These are phyloP conservation scores for Drosophila kambysellisi DNA, from an alignment of 2,888 invertebrate species.

Conservation along the genomic window DNA sequence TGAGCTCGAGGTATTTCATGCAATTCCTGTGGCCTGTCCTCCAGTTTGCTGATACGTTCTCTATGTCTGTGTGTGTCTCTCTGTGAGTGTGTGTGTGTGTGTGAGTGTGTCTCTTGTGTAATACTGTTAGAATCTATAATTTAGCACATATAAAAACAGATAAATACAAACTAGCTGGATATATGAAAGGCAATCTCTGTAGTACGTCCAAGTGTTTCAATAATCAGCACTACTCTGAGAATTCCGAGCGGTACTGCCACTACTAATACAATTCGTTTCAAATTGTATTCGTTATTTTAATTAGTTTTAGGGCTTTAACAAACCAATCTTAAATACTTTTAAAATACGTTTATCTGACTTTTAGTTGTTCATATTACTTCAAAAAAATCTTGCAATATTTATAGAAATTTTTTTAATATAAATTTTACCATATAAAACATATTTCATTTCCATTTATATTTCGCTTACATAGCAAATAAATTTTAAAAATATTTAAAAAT, in stretches of 20 bases:
- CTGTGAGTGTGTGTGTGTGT: slow-evolving; percentile 12
- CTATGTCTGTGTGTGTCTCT: slow-evolving; percentile 27
- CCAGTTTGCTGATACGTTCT: slow-evolving; percentile 26
- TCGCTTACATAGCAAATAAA: neutral
- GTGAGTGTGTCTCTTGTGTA: slow-evolving; percentile 3
- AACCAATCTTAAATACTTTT: neutral
- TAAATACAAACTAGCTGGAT: slow-evolving; percentile 44
- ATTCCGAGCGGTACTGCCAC: neutral
- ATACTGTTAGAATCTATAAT: neutral
- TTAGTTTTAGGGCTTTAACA: too few species aligned
- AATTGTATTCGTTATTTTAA: neutral
- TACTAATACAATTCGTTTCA: neutral
- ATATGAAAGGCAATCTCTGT: slow-evolving; percentile 67
- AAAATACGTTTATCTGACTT: neutral
- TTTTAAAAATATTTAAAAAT: neutral
- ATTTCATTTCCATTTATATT: neutral
- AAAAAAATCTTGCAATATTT: neutral
- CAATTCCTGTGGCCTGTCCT: slow-evolving; percentile 47
- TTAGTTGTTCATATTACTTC: neutral
- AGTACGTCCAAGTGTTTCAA: slow-evolving; percentile 19
- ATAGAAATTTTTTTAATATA: neutral
- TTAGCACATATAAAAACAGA: neutral
- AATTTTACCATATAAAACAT: neutral
- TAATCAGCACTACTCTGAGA: neutral
- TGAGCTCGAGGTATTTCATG: slow-evolving; percentile 63